phyloP scores from a whole-genome alignment of 2,113 vertebrate genomes.

The Emydura subglobosa region DNA sequence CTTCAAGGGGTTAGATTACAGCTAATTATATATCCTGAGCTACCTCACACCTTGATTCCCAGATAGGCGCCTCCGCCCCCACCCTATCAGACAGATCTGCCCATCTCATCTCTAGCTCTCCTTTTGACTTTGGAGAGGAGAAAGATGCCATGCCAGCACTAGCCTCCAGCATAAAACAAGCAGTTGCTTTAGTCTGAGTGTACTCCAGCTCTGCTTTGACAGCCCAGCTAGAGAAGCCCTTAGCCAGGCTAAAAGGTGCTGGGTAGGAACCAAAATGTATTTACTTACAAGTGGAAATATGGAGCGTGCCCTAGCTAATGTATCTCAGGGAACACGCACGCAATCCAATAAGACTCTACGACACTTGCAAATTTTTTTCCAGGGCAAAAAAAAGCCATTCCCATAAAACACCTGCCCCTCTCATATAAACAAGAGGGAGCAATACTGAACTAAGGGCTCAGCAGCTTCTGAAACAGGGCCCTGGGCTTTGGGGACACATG shows the following conservation, averaged over 20 bases:
- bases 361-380: background rate
- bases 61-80: too few relatives aligned
- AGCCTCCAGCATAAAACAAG: background rate
- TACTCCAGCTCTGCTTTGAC: background rate
- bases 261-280: background rate
- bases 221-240: background rate
- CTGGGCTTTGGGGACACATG: background rate
- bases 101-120: background rate
- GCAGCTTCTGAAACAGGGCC: background rate
- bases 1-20: background rate
- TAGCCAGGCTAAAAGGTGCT: background rate
- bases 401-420: background rate
- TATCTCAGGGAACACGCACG: background rate
- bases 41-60: background rate
- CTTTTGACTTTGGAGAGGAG: background rate
- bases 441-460: background rate
- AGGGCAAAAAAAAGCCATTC: background rate
- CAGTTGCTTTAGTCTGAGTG: background rate
- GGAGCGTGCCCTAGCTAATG: background rate
- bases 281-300: background rate
- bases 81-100: background rate
- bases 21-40: background rate
- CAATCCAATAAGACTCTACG: background rate
- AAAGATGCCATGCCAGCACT: background rate
- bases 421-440: background rate